phyloP scores from a whole-genome alignment of 2,113 vertebrate species.

The Dipodomys ordii region DNA sequence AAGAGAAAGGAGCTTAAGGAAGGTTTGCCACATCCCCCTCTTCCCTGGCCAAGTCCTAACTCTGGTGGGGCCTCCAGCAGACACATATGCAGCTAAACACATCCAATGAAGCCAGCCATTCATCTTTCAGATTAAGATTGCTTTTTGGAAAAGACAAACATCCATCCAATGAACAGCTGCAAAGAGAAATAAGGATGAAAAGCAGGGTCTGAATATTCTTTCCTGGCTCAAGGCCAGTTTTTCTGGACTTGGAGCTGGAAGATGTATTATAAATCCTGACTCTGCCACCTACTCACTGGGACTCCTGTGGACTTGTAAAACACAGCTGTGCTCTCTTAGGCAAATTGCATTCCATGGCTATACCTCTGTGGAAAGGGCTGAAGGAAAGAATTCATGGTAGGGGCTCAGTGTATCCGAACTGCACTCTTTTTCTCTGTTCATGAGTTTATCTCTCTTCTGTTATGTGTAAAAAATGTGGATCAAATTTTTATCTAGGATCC shows the following conservation, averaged over 20 bases:
- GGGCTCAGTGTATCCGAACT: not conserved
- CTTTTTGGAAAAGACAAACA: not conserved
- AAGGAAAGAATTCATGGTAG: not conserved
- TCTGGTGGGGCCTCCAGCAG: not conserved
- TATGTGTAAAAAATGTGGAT: not conserved
- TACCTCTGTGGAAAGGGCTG: not conserved
- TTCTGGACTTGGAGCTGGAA: not conserved
- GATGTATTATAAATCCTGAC: not conserved
- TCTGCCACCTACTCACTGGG: not conserved
- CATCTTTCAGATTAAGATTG: not conserved
- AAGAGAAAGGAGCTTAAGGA: not conserved
- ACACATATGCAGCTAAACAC: not conserved
- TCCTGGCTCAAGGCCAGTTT: not conserved
- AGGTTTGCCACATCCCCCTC: not conserved
- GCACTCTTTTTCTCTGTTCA: not conserved
- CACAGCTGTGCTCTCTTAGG: not conserved
- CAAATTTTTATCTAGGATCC: not conserved
- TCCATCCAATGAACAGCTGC: not conserved
- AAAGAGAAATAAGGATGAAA: not conserved
- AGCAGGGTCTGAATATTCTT: not conserved
- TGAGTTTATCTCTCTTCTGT: not conserved
- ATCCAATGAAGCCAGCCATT: not conserved
- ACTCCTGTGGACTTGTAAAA: not conserved
- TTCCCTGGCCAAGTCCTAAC: not conserved
- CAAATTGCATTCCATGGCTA: not conserved